Conservation (phyloP, 2,797 vertebrate species). For the Zenarchopterus dispar region DNA sequence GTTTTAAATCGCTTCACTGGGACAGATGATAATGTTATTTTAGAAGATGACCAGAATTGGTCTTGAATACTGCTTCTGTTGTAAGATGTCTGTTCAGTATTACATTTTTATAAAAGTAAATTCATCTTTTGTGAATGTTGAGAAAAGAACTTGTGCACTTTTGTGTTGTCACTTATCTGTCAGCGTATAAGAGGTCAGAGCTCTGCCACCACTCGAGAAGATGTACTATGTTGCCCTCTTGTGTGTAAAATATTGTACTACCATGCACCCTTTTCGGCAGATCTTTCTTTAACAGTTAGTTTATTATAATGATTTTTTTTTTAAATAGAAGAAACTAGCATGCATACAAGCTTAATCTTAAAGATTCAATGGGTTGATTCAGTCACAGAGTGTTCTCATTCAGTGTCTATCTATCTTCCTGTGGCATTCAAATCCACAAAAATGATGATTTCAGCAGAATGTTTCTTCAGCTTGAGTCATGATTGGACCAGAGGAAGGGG, state of each 20-base stretch:
- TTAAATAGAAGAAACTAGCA: constrained; percentile 1
- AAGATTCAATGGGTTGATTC: background rate
- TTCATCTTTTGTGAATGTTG: no score
- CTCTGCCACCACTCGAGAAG: no score
- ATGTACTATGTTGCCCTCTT: constrained; percentile 38
- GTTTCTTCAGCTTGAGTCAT: constrained; percentile 43
- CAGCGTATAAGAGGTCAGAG: no score
- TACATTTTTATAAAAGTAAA: no score
- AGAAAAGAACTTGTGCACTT: no score
- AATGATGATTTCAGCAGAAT: constrained; percentile 42
- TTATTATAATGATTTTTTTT: no score
- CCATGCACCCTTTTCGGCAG: background rate
- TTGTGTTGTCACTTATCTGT: no score
- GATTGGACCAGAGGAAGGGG: constrained; percentile 70
- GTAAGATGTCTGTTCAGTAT: background rate
- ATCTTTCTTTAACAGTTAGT: no score
- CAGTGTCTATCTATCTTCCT: constrained; percentile 11
- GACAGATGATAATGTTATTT: no score
- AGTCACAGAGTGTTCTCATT: constrained; percentile 5
- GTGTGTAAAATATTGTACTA: constrained; percentile 33
- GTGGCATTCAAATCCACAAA: constrained; percentile 21
- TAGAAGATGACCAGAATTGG: no score
- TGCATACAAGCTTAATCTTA: background rate
- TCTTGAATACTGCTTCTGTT: background rate
- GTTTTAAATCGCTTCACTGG: no score